Evolutionary conservation across 1,140 invertebrate genomes (phyloP).

Genomic region (Alviniconcha marisindica): DNA sequence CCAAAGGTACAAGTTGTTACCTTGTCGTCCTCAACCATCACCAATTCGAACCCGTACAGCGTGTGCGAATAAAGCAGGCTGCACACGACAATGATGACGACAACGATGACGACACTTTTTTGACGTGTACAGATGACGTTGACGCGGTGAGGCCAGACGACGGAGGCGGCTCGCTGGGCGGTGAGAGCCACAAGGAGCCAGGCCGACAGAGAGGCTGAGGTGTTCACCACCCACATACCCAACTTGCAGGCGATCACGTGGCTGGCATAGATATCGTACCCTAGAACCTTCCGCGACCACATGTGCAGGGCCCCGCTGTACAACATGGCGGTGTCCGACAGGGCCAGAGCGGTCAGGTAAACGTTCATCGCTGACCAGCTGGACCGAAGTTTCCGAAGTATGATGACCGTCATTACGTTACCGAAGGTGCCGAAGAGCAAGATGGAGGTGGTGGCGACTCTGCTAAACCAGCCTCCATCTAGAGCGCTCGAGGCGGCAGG

Average conservation of each 20-base stretch:
- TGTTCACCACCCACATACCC: conserved; percentile 37
- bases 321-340: conserved; percentile 43
- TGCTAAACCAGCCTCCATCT: too few relatives aligned
- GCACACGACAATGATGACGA: conserved; percentile 19
- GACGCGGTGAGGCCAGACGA: conserved; percentile 38
- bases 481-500: too few relatives aligned
- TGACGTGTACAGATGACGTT: conserved; percentile 32
- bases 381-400: too few relatives aligned
- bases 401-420: too few relatives aligned
- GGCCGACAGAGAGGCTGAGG: conserved; percentile 44
- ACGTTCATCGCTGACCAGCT: conserved; percentile 21
- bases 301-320: conserved; percentile 45
- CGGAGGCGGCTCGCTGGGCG: conserved; percentile 41
- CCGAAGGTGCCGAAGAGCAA: too few relatives aligned
- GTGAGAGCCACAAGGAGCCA: conserved; percentile 52
- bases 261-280: conserved; percentile 38
- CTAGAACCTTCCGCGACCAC: conserved; percentile 48
- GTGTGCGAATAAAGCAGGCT: conserved; percentile 38
- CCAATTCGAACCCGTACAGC: conserved; percentile 42
- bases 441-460: too few relatives aligned
- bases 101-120: conserved; percentile 23
- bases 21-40: background rate
- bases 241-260: conserved; percentile 42
- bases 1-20: background rate
- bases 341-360: conserved; percentile 23